Conservation (phyloP, 2,113 vertebrate species). For the Macquaria ambigua region DNA sequence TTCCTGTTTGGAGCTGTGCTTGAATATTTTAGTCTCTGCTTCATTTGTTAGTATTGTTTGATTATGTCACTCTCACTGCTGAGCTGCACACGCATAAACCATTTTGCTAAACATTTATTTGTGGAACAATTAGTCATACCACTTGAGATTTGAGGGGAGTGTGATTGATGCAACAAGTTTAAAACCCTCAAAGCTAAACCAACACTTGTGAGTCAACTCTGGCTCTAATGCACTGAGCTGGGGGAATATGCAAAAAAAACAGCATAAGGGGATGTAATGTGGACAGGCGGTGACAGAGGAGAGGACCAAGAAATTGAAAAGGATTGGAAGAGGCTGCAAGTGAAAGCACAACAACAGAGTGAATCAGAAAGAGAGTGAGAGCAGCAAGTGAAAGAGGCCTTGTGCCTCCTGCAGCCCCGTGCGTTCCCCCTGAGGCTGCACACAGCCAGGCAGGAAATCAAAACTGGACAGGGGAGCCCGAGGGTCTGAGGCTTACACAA, state of each 20-base stretch:
- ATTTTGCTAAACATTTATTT: slow-evolving; percentile 36
- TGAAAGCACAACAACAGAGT: neutral
- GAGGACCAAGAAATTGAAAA: neutral
- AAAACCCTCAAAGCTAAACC: slow-evolving; percentile 8
- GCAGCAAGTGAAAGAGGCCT: neutral
- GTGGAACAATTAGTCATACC: slow-evolving; percentile 49
- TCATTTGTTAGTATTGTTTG: neutral
- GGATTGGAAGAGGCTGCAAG: neutral
- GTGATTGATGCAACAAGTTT: slow-evolving; percentile 33
- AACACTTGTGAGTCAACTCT: slow-evolving; percentile 34
- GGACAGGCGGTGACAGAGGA: neutral
- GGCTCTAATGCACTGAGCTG: neutral
- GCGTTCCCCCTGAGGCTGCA: slow-evolving; percentile 17
- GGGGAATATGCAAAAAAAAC: neutral
- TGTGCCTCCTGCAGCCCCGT: neutral
- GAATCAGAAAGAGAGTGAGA: neutral
- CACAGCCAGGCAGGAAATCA: slow-evolving; percentile 52
- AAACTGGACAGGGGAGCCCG: slow-evolving; percentile 19
- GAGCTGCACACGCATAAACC: slow-evolving; percentile 11
- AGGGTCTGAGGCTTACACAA: slow-evolving; percentile 21
- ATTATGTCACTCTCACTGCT: slow-evolving; percentile 27
- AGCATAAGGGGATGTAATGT: neutral
- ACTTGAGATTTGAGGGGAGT: neutral
- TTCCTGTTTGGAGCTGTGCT: neutral
- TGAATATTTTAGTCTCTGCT: neutral